These are phyloP conservation scores for Hypselothyrea guttata DNA, from an alignment of 2,888 invertebrate species.

Conservation along the genomic window DNA sequence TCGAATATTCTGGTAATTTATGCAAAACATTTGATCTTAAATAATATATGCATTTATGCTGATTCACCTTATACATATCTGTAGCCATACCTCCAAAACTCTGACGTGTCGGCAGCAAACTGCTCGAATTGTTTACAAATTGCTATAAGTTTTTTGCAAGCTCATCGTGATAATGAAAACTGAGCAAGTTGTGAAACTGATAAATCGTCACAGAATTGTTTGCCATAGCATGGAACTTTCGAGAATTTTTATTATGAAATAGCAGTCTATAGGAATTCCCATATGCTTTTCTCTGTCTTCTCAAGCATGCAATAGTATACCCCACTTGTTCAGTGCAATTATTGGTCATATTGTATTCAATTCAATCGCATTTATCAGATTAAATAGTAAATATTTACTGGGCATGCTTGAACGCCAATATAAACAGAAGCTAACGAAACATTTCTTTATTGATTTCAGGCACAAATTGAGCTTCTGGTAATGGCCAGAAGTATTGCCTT, in stretches of 20 bases:
- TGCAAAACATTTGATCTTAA: not conserved
- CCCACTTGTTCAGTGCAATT: too few relatives aligned
- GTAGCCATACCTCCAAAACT: not conserved
- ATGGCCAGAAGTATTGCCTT: not conserved
- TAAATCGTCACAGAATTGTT: conserved; percentile 29
- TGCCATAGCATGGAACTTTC: conserved; percentile 9
- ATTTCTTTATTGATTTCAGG: conserved; percentile 1
- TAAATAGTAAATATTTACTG: too few relatives aligned
- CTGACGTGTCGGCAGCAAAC: conserved; percentile 8
- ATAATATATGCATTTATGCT: not conserved
- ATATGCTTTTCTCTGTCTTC: too few relatives aligned
- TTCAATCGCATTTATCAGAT: too few relatives aligned
- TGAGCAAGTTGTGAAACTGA: conserved; percentile 47
- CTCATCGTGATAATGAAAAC: conserved; percentile 55
- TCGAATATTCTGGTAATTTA: not conserved
- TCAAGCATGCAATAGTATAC: too few relatives aligned
- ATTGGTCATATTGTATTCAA: too few relatives aligned
- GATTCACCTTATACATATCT: not conserved
- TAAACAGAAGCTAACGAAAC: too few relatives aligned
- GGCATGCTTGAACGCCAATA: too few relatives aligned
- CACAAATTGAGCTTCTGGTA: not conserved
- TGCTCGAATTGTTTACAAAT: conserved; percentile 26
- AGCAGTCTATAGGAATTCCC: not conserved
- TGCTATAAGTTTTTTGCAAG: conserved; percentile 29
- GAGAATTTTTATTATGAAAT: conserved; percentile 14